phyloP scores from a whole-genome alignment of 2,888 invertebrate genomes.

The Xanthorhoe spadicearia region DNA sequence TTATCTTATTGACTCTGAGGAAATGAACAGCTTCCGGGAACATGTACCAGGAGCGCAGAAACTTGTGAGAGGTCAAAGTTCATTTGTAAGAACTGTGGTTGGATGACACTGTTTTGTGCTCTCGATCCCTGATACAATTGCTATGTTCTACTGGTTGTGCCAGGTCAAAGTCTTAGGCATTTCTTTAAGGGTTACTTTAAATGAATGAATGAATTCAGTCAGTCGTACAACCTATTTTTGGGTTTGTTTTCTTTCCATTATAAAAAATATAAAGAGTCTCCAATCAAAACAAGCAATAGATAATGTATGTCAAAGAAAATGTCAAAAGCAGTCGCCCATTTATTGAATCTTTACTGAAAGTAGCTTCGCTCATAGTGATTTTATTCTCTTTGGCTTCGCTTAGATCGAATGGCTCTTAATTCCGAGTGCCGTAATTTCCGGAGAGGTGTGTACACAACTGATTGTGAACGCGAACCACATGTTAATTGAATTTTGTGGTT shows the following conservation, averaged over 20 bases:
- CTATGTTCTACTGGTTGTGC: too few species aligned
- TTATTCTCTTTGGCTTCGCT: too few species aligned
- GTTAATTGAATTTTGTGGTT: background rate
- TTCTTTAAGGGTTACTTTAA: too few species aligned
- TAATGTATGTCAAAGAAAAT: too few species aligned
- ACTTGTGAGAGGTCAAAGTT: background rate
- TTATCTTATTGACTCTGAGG: conserved; percentile 16
- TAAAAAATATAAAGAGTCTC: too few species aligned
- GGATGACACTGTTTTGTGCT: background rate
- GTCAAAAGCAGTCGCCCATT: background rate
- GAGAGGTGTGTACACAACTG: background rate
- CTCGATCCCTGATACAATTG: too few species aligned
- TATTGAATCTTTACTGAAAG: background rate
- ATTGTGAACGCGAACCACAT: background rate
- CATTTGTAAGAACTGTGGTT: background rate
- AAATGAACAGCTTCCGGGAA: conserved; percentile 17
- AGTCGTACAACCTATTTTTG: too few species aligned
- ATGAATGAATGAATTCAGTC: too few species aligned
- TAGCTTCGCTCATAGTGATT: too few species aligned
- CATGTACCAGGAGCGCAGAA: conserved; percentile 4
- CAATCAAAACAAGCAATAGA: too few species aligned
- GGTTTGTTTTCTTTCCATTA: too few species aligned
- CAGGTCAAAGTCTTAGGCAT: too few species aligned
- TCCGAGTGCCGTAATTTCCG: background rate
- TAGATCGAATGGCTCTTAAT: background rate